Evolutionary conservation across 2,888 invertebrate genomes (phyloP).

Genomic region (Tenthredo mesomela): DNA sequence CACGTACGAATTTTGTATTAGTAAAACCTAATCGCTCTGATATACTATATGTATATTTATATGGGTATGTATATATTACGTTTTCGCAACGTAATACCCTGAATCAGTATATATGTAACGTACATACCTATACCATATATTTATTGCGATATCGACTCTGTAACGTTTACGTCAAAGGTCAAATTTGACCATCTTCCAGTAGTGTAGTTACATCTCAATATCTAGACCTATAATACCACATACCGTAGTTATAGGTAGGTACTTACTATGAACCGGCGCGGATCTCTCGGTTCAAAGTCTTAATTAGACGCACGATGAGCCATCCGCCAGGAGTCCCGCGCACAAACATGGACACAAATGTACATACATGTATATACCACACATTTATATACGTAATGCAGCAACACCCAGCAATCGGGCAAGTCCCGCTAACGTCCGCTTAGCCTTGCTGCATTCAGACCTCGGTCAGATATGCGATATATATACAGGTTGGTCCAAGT

Average conservation of each 20-base stretch:
- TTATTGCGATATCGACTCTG: not conserved
- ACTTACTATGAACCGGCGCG: not conserved
- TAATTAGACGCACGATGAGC: conserved; percentile 14
- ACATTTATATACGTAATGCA: not conserved
- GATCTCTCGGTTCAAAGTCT: conserved; percentile 19
- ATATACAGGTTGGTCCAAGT: conserved; percentile 7
- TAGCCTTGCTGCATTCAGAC: conserved; percentile 21
- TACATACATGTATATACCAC: not conserved
- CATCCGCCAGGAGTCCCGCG: conserved; percentile 8
- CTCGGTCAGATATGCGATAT: not conserved
- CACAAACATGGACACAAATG: not conserved
- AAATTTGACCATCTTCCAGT: not conserved
- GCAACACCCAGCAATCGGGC: conserved; percentile 19
- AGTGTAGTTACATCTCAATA: not conserved
- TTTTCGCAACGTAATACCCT: not conserved
- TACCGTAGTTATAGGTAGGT: not conserved
- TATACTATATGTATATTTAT: not conserved
- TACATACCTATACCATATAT: not conserved
- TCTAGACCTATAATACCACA: not conserved
- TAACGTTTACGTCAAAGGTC: not conserved
- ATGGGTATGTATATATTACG: not conserved
- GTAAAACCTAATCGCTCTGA: not conserved
- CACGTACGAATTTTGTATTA: not conserved
- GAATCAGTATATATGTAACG: not conserved
- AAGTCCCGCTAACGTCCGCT: conserved; percentile 29